A percentile compares a stretch with the other conserved stretches of the same genome.
Evolutionary conservation across 2,797 vertebrate genomes (phyloP).

Genomic region (Toxotes lorentzi): DNA sequence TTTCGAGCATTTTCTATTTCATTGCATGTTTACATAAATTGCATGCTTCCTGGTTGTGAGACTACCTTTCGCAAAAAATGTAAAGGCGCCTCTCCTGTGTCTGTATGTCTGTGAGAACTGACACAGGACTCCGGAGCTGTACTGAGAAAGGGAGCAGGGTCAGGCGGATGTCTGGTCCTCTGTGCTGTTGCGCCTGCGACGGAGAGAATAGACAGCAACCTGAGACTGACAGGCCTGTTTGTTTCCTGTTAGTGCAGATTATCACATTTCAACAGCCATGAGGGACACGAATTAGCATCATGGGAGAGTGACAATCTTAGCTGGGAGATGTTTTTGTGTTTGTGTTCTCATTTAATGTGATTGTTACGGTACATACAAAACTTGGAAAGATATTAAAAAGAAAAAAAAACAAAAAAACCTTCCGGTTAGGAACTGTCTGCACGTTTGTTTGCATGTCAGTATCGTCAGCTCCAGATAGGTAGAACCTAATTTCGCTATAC

Average conservation of each 20-base stretch:
- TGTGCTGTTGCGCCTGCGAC: constrained; percentile 59
- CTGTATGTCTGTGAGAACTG: constrained; percentile 42
- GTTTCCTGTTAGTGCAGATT: constrained; percentile 78
- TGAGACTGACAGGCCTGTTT: constrained; percentile 71
- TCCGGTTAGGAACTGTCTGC: background rate
- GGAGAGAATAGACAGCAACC: constrained; percentile 75
- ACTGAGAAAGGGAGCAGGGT: constrained; percentile 46
- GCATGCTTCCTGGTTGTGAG: background rate
- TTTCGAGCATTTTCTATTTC: background rate
- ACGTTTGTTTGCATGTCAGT: constrained; percentile 11
- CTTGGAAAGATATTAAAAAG: background rate
- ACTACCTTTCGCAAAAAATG: constrained; percentile 7
- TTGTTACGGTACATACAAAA: constrained; percentile 35
- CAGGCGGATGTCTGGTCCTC: constrained; percentile 70
- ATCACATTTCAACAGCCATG: constrained; percentile 79
- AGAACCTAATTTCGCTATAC: background rate
- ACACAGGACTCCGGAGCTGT: constrained; percentile 45
- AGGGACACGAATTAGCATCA: constrained; percentile 62
- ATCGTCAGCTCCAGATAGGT: background rate
- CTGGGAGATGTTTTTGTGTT: constrained; percentile 46
- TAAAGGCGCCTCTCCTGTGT: constrained; percentile 30
- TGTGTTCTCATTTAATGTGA: constrained; percentile 46
- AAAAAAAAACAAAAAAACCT: background rate
- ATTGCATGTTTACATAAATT: background rate
- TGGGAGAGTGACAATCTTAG: constrained; percentile 62